Base-by-base conservation (phyloP, 2,888 invertebrate species). In the Strigamia transsilvanica region DNA sequence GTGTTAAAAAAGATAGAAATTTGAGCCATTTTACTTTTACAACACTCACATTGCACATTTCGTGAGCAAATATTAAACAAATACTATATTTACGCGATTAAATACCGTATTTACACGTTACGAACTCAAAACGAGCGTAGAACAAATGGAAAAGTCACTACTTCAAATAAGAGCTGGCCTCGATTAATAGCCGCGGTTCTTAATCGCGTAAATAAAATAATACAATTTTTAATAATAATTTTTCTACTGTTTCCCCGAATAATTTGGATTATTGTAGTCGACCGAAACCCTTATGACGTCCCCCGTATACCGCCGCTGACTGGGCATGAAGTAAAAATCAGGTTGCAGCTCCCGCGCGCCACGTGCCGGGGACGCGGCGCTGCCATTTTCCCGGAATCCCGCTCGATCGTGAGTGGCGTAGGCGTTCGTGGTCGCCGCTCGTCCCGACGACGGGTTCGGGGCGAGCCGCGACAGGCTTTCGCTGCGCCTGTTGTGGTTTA, bases 291-390 rank as follows among this genome's bases (percentile, higher is more conserved):
- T 90, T 82, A 94, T 94, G 41, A 94, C 93, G 90, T 96, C 96
- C 85, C 96, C 96, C 86, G 96, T 95, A 89, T 96, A 96, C 88
- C 96, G 96, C 84, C 97, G 90, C 87, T 97, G 97, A 84, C 95
- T 95, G 78, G 96, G 96, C 96, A 97, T 96, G 88, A 96, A 97
- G 89, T 97, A 97, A 89, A 96, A 96, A 89, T 97, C 96, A 0
- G 96, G 93, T 85, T 93, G 92, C 84, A 92, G 88, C 15, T 79
- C 81, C 7, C 18, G 15, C 1, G 79, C 34, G 23, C 23, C 7
- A 42, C 78, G 38, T 23, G 81, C 12, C 80, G 41, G 4, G 3
- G 80, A 21, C 9, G 80, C n/a, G 12, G 21, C 46, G n/a, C 34
- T 61, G 12, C 81, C 18, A 18, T 27, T 79, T 12, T 18, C 32